A percentile compares a stretch with the other conserved stretches of the same genome.
These are phyloP conservation scores for Tanytarsus gracilentus DNA, from an alignment of 2,888 invertebrate genomes.

Conservation along the genomic window DNA sequence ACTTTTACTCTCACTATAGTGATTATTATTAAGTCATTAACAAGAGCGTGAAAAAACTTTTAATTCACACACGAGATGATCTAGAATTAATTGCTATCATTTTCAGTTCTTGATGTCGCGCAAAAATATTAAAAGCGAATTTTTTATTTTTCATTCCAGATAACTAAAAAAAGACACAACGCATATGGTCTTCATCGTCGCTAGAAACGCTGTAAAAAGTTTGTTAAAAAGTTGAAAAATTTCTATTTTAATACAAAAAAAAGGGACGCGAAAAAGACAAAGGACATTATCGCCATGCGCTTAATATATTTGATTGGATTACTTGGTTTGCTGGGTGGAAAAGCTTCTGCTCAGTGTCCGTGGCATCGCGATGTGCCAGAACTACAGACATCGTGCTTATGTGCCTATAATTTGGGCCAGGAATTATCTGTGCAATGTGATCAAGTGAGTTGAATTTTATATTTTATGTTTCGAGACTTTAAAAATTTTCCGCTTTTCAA, in stretches of 20 bases:
- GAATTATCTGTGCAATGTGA: constrained; percentile 86
- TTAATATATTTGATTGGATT: constrained; percentile 26
- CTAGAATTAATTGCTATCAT: too few relatives aligned
- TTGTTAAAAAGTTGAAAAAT: too few relatives aligned
- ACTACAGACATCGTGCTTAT: constrained; percentile 75
- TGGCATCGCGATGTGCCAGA: constrained; percentile 68
- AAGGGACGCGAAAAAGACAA: too few relatives aligned
- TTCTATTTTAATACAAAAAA: too few relatives aligned
- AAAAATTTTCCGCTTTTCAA: not conserved
- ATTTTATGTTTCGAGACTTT: not conserved
- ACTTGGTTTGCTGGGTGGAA: constrained; percentile 31
- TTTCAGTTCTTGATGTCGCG: too few relatives aligned
- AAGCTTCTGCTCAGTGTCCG: constrained; percentile 62
- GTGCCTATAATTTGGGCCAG: constrained; percentile 75
- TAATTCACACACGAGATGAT: too few relatives aligned
- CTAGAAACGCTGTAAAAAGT: too few relatives aligned
- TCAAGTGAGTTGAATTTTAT: constrained; percentile 47
- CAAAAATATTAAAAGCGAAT: too few relatives aligned
- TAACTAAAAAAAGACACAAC: too few relatives aligned
- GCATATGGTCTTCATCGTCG: too few relatives aligned
- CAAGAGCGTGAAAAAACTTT: not conserved
- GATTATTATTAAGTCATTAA: not conserved
- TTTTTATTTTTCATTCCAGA: too few relatives aligned
- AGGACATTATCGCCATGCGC: not conserved
- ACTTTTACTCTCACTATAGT: too few relatives aligned